phyloP scores from a whole-genome alignment of 1,140 invertebrate species.

The Drosophila nikananu region DNA sequence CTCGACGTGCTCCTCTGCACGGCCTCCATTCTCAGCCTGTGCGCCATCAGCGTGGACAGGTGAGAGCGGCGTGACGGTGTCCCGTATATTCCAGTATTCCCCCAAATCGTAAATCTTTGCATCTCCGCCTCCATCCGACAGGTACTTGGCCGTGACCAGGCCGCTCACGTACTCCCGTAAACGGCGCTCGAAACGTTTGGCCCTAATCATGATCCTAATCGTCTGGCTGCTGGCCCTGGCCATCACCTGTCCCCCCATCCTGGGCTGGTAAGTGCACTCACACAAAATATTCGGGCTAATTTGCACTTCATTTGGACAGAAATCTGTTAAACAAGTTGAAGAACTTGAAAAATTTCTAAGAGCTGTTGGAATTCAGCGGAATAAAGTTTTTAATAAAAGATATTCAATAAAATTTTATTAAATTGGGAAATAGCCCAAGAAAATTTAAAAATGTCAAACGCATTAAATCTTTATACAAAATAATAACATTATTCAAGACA shows the following conservation, averaged over 20 bases:
- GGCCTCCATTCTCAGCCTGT: slow-evolving; percentile 92
- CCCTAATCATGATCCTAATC: slow-evolving; percentile 91
- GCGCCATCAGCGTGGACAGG: slow-evolving; percentile 92
- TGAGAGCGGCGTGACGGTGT: slow-evolving; percentile 88
- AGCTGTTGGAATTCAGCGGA: background rate
- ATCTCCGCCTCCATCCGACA: slow-evolving; percentile 31
- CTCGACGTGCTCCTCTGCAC: slow-evolving; percentile 97
- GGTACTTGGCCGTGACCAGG: slow-evolving; percentile 94
- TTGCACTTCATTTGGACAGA: background rate
- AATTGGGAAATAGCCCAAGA: too few species aligned
- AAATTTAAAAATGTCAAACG: background rate
- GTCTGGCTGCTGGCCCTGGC: slow-evolving; percentile 93
- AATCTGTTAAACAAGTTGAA: background rate
- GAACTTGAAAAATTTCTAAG: background rate
- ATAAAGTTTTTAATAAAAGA: too few species aligned
- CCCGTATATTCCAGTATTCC: slow-evolving; percentile 4
- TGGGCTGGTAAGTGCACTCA: slow-evolving; percentile 91
- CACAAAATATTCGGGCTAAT: background rate
- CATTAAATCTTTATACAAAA: background rate
- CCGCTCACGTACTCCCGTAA: slow-evolving; percentile 92
- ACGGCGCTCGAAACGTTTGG: slow-evolving; percentile 91
- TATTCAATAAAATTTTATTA: background rate
- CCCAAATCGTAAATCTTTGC: slow-evolving; percentile 29
- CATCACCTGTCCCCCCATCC: slow-evolving; percentile 93
- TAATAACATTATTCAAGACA: background rate